These are phyloP conservation scores for Holotrichia oblita DNA, from an alignment of 1,140 invertebrate species.

Conservation along the genomic window DNA sequence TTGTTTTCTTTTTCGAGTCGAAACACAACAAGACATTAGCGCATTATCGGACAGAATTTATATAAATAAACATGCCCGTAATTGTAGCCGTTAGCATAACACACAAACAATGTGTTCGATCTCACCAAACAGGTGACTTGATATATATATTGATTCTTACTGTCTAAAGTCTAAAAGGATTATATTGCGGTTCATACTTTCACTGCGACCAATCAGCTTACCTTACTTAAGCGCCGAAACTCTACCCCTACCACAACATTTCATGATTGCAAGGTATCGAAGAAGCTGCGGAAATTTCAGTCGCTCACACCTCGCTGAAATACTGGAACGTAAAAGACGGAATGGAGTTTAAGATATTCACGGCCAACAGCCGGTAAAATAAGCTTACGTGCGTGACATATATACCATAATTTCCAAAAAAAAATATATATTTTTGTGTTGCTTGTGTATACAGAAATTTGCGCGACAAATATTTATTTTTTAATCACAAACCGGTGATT, in stretches of 20 bases:
- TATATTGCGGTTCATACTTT: not conserved
- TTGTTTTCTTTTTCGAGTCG: not conserved
- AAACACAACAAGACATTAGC: not conserved
- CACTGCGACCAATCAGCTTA: conserved; percentile 10
- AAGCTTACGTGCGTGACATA: too few relatives aligned
- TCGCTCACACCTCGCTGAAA: not conserved
- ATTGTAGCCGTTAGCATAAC: not conserved
- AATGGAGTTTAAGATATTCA: not conserved
- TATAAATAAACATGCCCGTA: not conserved
- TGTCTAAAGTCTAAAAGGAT: not conserved
- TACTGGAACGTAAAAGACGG: not conserved
- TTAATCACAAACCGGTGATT: too few relatives aligned
- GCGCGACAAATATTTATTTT: too few relatives aligned
- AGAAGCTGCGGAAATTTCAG: conserved; percentile 19
- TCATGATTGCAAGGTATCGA: not conserved
- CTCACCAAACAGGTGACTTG: conserved; percentile 6
- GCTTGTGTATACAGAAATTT: too few relatives aligned
- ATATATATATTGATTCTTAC: conserved; percentile 29
- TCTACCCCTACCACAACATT: not conserved
- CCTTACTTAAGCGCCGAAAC: not conserved
- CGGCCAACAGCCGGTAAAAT: not conserved
- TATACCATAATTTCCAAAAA: too few relatives aligned
- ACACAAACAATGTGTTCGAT: not conserved
- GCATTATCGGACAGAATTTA: not conserved
- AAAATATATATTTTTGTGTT: too few relatives aligned